These are phyloP conservation scores for Belgica antarctica DNA, from an alignment of 2,888 invertebrate genomes.

Conservation along the genomic window DNA sequence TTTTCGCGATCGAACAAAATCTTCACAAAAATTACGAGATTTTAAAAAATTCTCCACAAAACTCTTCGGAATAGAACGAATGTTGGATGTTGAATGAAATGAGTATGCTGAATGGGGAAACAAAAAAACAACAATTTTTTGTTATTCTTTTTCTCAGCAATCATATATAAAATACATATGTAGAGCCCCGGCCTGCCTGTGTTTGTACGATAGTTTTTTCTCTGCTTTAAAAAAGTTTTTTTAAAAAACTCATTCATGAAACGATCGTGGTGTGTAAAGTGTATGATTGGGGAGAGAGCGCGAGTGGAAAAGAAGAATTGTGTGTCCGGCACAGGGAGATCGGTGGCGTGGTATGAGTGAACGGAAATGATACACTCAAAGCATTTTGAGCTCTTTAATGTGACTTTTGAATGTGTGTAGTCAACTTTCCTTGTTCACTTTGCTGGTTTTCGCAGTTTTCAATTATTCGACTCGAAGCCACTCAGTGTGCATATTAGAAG, in stretches of 20 bases:
- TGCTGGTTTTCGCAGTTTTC: slow-evolving; percentile 21
- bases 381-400: slow-evolving; percentile 36
- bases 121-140: slow-evolving; percentile 44
- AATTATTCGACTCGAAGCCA: slow-evolving; percentile 11
- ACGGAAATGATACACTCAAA: slow-evolving; percentile 43
- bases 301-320: slow-evolving; percentile 24
- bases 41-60: slow-evolving; percentile 38
- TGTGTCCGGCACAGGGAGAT: slow-evolving; percentile 32
- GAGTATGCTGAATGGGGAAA: slow-evolving; percentile 44
- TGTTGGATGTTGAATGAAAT: slow-evolving; percentile 44
- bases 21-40: too few relatives aligned
- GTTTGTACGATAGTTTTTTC: slow-evolving; percentile 42
- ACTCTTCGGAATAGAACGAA: slow-evolving; percentile 42
- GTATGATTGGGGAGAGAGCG: slow-evolving; percentile 22
- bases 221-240: slow-evolving; percentile 20
- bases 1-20: slow-evolving; percentile 9
- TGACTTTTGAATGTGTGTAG: slow-evolving; percentile 22
- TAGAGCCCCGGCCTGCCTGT: slow-evolving; percentile 11
- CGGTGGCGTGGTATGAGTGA: slow-evolving; percentile 15
- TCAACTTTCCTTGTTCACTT: slow-evolving; percentile 31
- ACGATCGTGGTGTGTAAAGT: slow-evolving; percentile 10
- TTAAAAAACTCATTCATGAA: slow-evolving; percentile 42
- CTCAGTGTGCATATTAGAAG: neutral
- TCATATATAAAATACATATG: slow-evolving; percentile 38
- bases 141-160: slow-evolving; percentile 36